Base-by-base conservation (phyloP, 2,888 invertebrate genomes). In the Drosophila prolongata region DNA sequence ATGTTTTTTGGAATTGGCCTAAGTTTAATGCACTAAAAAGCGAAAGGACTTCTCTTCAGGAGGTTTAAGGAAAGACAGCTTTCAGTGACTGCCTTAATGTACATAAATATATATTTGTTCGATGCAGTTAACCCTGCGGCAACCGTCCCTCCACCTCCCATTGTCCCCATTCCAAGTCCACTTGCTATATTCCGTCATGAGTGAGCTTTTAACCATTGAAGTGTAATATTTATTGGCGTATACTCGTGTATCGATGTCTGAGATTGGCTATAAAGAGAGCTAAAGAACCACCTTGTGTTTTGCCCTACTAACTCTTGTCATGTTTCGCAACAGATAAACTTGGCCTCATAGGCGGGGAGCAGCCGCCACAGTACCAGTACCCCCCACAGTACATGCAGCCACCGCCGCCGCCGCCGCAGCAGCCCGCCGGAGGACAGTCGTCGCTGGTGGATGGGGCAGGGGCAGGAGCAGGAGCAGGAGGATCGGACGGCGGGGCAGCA, bases 381-480 rank as follows among this genome's bases (percentile, higher is more conserved):
- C 91, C 65, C 50, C 91, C 75, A 93, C 93, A 69, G 91, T 92
- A 85, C 93, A 93, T 60, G 91, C 91, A 87, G 78, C 94, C 94
- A 76, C 92, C 92, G 71, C 92, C 90, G 75, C 94, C 93, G 80
- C 94, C 93, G 76, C 94, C 93, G 73, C 92, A 90, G 77, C 93
- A 93, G 81, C 94, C 93, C 80, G 93, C 94, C 57, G 94, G 93
- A 87, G 94, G 94, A 60, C 89, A 89, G 52, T 89, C 91, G 59
- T 80, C 90, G 61, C 85, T 91, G 83, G 89, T 85, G 68, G 90
- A 80, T 47, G 87, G 86, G 42, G 88, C 81, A 42, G 80, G 54
- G 40, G 88, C 81, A 42, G 80, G 54, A 37, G 68, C 44, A 40
- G 79, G 65, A 37, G 68, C 44, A 40, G 79, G 65, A 49, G 47